These are phyloP conservation scores for Thomomys bottae DNA, from an alignment of 2,113 vertebrate genomes.

Conservation along the genomic window DNA sequence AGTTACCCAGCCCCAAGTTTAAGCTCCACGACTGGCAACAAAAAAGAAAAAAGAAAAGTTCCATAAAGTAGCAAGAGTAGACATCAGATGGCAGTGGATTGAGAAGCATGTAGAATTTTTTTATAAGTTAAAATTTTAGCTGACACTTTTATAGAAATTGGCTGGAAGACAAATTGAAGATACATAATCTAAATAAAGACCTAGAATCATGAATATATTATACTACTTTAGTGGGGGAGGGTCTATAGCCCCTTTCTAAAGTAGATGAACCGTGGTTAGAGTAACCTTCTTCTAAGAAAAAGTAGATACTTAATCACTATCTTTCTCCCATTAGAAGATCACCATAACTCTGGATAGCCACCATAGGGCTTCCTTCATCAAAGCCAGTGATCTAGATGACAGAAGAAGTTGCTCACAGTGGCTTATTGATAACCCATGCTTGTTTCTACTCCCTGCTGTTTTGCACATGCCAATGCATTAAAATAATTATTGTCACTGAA, in stretches of 20 bases:
- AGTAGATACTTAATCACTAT: not conserved
- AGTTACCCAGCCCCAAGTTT: no score
- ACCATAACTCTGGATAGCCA: not conserved
- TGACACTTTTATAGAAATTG: constrained; percentile 65
- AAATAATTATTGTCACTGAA: not conserved
- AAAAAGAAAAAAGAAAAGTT: not conserved
- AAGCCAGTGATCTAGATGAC: not conserved
- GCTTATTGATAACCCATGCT: not conserved
- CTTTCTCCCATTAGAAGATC: not conserved
- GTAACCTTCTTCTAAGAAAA: constrained; percentile 47
- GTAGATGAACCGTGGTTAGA: not conserved
- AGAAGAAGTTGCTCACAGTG: not conserved
- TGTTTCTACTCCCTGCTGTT: not conserved
- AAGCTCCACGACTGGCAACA: no score
- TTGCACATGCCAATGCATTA: not conserved
- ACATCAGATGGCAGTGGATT: constrained; percentile 52
- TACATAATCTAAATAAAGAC: constrained; percentile 63
- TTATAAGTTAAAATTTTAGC: constrained; percentile 47
- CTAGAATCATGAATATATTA: constrained; percentile 58
- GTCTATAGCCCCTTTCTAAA: constrained; percentile 33
- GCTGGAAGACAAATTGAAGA: constrained; percentile 57
- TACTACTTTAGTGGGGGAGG: constrained; percentile 22
- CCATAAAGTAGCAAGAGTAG: not conserved
- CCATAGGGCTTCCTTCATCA: not conserved
- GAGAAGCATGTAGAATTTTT: constrained; percentile 65